These are phyloP conservation scores for Acipenser ruthenus DNA, from an alignment of 2,797 vertebrate genomes.

Conservation along the genomic window DNA sequence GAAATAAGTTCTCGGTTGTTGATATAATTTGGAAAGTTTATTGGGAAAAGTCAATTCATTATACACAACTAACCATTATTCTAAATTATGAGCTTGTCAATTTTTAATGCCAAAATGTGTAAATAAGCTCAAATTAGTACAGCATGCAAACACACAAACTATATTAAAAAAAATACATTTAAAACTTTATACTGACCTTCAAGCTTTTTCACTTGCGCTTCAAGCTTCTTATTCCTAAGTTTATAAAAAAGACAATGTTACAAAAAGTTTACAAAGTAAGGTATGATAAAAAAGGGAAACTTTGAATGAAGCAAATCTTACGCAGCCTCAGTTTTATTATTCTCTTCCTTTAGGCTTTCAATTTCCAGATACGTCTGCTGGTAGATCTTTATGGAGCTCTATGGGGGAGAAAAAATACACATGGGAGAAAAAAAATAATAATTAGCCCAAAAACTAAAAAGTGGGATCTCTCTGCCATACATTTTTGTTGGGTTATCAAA, in stretches of 20 bases:
- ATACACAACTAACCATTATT: no score
- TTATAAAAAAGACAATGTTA: slow-evolving; percentile 13
- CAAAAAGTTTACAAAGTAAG: slow-evolving; percentile 5
- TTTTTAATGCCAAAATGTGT: no score
- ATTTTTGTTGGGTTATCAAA: no score
- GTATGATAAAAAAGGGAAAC: not conserved
- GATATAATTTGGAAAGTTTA: no score
- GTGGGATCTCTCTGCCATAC: no score
- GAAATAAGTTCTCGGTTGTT: no score
- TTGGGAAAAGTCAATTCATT: no score
- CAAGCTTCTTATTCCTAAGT: slow-evolving; percentile 71
- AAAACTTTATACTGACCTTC: slow-evolving; percentile 61
- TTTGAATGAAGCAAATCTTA: slow-evolving; percentile 49
- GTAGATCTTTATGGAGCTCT: slow-evolving; percentile 71
- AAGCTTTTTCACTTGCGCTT: slow-evolving; percentile 67
- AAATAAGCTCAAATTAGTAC: no score
- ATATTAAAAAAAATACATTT: no score
- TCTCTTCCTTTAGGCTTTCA: slow-evolving; percentile 65
- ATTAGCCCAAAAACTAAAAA: no score
- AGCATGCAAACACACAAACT: no score
- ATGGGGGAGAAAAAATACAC: slow-evolving; percentile 4
- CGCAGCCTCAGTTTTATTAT: slow-evolving; percentile 54
- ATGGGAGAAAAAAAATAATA: not conserved
- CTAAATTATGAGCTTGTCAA: no score
- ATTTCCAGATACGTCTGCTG: slow-evolving; percentile 63